Conservation (phyloP, 2,797 vertebrate genomes). For the Microcaecilia unicolor region DNA sequence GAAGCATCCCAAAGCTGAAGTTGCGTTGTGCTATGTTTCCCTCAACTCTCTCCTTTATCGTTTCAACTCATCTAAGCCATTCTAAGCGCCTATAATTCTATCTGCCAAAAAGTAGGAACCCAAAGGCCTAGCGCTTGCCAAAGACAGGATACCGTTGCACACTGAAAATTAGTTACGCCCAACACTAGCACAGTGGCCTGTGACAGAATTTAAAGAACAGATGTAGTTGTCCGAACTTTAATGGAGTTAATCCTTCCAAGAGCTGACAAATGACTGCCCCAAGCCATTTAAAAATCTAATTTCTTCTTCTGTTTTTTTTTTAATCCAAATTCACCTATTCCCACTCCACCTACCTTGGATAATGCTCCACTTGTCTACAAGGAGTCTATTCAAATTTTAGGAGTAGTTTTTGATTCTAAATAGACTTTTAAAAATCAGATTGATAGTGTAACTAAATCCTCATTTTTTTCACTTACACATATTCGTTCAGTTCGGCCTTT, state of each 20-base stretch:
- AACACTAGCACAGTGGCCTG: slow-evolving; percentile 19
- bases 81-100: slow-evolving; percentile 7
- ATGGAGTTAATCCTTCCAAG: slow-evolving; percentile 50
- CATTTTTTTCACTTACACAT: no score
- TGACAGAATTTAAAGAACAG: slow-evolving; percentile 32
- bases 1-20: background rate
- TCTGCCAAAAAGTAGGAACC: background rate
- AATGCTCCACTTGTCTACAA: no score
- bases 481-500: no score
- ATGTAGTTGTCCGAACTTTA: slow-evolving; percentile 32
- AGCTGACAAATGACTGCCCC: slow-evolving; percentile 48
- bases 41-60: background rate
- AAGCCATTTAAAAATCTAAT: slow-evolving; percentile 48
- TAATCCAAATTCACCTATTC: no score
- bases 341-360: no score
- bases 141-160: background rate
- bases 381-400: no score
- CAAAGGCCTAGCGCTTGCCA: background rate
- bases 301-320: no score
- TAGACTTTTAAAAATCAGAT: no score
- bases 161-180: slow-evolving; percentile 7
- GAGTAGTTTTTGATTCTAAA: no score
- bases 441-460: no score
- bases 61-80: slow-evolving; percentile 4
- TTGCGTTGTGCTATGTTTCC: background rate